Base-by-base conservation (phyloP, 92 coral and sea anemone species). In the Micromussa lordhowensis region DNA sequence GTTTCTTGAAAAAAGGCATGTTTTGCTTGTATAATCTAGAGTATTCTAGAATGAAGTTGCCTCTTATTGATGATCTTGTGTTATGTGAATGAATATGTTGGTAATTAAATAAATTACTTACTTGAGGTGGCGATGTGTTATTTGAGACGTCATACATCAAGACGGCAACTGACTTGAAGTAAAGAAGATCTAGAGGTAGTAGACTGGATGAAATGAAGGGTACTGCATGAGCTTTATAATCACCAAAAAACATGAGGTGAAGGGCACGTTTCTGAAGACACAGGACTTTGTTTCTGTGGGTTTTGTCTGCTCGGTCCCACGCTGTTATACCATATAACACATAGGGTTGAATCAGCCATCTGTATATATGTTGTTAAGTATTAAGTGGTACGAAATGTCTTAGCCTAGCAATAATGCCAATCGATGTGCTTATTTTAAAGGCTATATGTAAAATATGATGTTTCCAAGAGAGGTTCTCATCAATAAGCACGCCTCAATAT, bases 131-230 rank as follows among this genome's bases (percentile, higher is more conserved):
- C 49, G 86, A 74, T 26, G 55, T 22, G 63, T 75, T 71, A 63
- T 90, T 90, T 26, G 77, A 84, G 31, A 85, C 79, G 85, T 69
- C 90, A 70, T 87, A 87, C 93, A 90, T 90, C 48, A 85, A 58
- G 68, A 78, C 51, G 44, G 88, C 69, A 75, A 82, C 78, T 89
- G 83, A 68, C 32, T 66, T 38, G 53, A 48, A 82, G 69, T 76
- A 83, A 57, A 89, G 73, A 74, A 82, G 29, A 28, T 88, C 58
- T 19, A 88, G 35, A 35, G 74, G 90, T 32, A 85, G 79, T 13
- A 90, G 35, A 77, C 28, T 32, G 13, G 92, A 40, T 40, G 48
- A 40, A 40, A 40, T 40, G 75, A 88, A 10, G 40, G 89, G 55
- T 29, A 75, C 55, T 61, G 79, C 85, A 75, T 86, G 77, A 61